Evolutionary conservation across 2,797 vertebrate genomes (phyloP).

Genomic region (Cuculus canorus): DNA sequence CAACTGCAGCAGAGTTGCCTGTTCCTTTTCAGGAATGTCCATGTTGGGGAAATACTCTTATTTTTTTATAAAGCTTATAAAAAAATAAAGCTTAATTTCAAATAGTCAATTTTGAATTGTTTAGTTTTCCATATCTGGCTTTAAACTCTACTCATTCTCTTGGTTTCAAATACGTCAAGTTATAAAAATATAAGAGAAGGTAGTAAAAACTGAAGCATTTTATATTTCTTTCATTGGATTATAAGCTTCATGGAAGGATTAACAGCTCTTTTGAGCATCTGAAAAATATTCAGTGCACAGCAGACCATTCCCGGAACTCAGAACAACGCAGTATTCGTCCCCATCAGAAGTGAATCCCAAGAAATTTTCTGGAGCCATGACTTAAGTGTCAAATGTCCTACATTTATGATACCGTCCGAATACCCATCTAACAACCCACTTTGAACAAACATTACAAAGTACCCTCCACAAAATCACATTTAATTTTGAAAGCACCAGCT

Average conservation of each 20-base stretch:
- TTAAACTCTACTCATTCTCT: not conserved
- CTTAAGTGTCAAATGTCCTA: not conserved
- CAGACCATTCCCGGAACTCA: not conserved
- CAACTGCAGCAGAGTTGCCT: accelerated
- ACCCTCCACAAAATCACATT: not conserved
- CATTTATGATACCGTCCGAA: not conserved
- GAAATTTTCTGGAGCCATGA: not conserved
- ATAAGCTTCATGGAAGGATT: not conserved
- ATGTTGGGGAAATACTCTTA: not conserved
- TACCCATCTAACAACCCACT: not conserved
- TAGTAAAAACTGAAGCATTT: not conserved
- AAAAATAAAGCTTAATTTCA: not conserved
- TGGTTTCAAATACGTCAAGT: not conserved
- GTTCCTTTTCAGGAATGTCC: not conserved
- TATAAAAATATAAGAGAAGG: not conserved
- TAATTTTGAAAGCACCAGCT: not conserved
- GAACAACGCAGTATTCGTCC: not conserved
- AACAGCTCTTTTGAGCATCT: not conserved
- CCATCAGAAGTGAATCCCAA: not conserved
- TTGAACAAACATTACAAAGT: not conserved
- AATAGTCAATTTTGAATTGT: not conserved
- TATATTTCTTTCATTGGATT: not conserved
- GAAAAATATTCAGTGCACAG: not conserved
- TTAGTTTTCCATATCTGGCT: not conserved
- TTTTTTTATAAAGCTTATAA: too few relatives aligned